Evolutionary conservation across 2,888 invertebrate species (phyloP), one percentile per base, ranked within the genome.

Genomic region (Philopedon plagiatum): DNA sequence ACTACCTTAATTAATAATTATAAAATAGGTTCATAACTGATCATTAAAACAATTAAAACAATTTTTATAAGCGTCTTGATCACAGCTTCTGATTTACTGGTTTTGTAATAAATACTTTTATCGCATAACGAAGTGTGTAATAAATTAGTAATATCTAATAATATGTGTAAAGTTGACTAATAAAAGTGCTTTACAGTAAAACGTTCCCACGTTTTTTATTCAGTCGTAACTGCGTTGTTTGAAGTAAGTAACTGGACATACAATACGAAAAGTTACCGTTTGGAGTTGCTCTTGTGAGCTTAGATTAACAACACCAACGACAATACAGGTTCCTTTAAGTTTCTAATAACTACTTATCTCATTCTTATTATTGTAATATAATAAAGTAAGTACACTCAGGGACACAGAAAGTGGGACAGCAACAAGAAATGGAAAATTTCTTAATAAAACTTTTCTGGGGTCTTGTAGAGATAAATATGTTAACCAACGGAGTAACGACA

Each of bases 161-260:
- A 71, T 71, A 72, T 51, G 72, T 67, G 63, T 51, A 72, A 72
- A 67, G 49, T 56, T 49, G 56, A 72, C 72, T 67, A 72, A 72
- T 72, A 57, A 72, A 34, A 62, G 67, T 32, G 58, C 63, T 72
- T 41, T 72, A 62, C 44, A 63, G 39, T 62, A 29, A 29, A 49
- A 19, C 41, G 63, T 72, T 72, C 72, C 58, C 72, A 72, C 72
- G 67, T 67, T 67, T 72, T 72, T 66, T 71, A 26, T 51, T 71
- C 15, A 54, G 15, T 29, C 29, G 68, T 44, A 56, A 62, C 68
- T 62, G 68, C 68, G 62, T 58, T 68, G 32, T 44, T 41, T 49
- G 26, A 61, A 61, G 66, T 13, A 68, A 32, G 60, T 68, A 68
- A 68, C 68, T 68, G 68, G 51, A 54, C 51, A 54, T 29, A 54